Base-by-base conservation (phyloP, 2,113 vertebrate species). In the Hiodon alosoides region DNA sequence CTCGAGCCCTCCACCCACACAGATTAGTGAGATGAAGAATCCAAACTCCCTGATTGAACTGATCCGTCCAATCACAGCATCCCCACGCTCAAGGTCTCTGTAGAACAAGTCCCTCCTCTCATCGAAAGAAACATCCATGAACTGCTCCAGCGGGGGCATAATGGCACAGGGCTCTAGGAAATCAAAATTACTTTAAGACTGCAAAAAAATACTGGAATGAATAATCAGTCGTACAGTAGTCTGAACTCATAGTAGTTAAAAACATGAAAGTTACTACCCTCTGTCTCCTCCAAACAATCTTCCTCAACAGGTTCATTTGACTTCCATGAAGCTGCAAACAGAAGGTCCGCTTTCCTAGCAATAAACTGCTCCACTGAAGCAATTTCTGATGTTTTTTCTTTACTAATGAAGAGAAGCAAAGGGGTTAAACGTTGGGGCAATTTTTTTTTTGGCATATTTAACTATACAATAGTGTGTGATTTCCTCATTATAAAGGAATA, bases 21-120 rank as follows among this genome's bases (percentile, higher is more conserved):
- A 95, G 66, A 98, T 91, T 76, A 99, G 87, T 69, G 93, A 96
- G 82, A 99, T 90, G 83, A 99, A 99, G 88, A 99, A 98, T 59
- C 97, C 97, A 11, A 98, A 99, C 78, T 98, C 97, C 53, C 97
- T 88, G 57, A 99, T 93, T 51, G 96, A 96, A 47, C 92, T 95
- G 68, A 99, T 95, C 80, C 89, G 90, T 70, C 97, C 97, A 16
- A 99, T 94, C 61, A 98, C 92, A 0, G 95, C 85, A 77, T 99
- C 95, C 0, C 96, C 96, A 59, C 87, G 93, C 47, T 99, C 97
- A 6, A 98, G 84, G 77, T 99, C 97, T 8, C 92, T 90, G 83
- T 96, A 98, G 78, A 98, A 92, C 51, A 96, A 81, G 48, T 94
- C 91, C 75, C 94, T 92, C 61, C 93, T 91, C 59, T 96, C 93